Evolutionary conservation across 2,888 invertebrate species (phyloP).

Genomic region (Trichogramma dendrolimi): DNA sequence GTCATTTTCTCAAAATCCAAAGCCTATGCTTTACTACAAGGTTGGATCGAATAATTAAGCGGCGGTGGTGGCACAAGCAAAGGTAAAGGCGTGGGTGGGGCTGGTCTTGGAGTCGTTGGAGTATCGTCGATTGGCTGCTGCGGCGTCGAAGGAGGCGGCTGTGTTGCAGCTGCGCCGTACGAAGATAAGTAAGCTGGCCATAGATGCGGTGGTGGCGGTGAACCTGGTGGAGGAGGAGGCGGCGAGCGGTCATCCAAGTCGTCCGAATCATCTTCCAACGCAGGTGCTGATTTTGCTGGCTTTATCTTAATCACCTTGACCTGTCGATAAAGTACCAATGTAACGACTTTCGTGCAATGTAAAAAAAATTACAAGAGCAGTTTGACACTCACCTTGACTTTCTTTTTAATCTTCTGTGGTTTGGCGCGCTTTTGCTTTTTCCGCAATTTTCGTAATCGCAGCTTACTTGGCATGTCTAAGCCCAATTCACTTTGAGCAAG

Average conservation of each 20-base stretch:
- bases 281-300: slow-evolving; percentile 47
- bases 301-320: slow-evolving; percentile 53
- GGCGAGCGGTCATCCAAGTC: slow-evolving; percentile 57
- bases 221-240: slow-evolving; percentile 61
- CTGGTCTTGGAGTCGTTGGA: slow-evolving; percentile 35
- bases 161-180: slow-evolving; percentile 16
- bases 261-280: slow-evolving; percentile 53
- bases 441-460: slow-evolving; percentile 49
- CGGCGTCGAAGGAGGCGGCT: slow-evolving; percentile 10
- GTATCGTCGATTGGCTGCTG: neutral
- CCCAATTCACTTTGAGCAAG: slow-evolving; percentile 35
- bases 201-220: slow-evolving; percentile 57
- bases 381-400: slow-evolving; percentile 52
- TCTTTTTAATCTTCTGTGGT: slow-evolving; percentile 55
- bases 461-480: slow-evolving; percentile 37
- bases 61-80: slow-evolving; percentile 49
- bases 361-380: slow-evolving; percentile 23
- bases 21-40: slow-evolving; percentile 45
- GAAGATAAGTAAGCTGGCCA: slow-evolving; percentile 51
- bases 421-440: slow-evolving; percentile 57
- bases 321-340: slow-evolving; percentile 36
- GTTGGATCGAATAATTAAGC: slow-evolving; percentile 47
- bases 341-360: neutral
- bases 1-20: neutral
- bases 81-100: slow-evolving; percentile 50